phyloP scores from a whole-genome alignment of 2,113 vertebrate species.

The Cheilinus undulatus region DNA sequence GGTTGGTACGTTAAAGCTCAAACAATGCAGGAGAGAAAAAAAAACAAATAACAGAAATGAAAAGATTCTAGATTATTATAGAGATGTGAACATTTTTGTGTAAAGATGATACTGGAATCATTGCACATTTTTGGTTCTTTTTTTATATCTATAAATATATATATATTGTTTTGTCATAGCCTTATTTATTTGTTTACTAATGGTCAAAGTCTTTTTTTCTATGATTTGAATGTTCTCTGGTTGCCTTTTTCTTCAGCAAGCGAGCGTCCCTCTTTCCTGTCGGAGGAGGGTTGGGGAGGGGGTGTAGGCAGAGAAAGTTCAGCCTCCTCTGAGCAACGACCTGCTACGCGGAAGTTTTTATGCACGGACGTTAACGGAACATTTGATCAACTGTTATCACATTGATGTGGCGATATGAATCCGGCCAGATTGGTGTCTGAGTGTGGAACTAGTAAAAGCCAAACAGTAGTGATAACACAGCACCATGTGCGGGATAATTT shows the following conservation, averaged over 20 bases:
- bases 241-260: constrained; percentile 73
- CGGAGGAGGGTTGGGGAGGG: neutral
- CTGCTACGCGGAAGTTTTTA: accelerated
- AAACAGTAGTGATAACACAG: too few species aligned
- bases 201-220: constrained; percentile 54
- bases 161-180: constrained; percentile 78
- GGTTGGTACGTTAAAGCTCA: constrained; percentile 34
- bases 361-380: too few species aligned
- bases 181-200: constrained; percentile 85
- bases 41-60: constrained; percentile 12
- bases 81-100: constrained; percentile 76
- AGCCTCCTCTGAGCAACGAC: neutral
- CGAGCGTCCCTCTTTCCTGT: constrained; percentile 3
- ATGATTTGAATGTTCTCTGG: constrained; percentile 73
- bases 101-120: constrained; percentile 79
- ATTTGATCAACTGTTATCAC: too few species aligned
- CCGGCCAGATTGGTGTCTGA: too few species aligned
- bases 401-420: too few species aligned
- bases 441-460: too few species aligned
- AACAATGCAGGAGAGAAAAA: constrained; percentile 40
- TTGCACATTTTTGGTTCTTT: constrained; percentile 72
- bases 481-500: too few species aligned
- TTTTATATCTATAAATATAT: constrained; percentile 67
- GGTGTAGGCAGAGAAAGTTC: neutral
- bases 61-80: constrained; percentile 51